Base-by-base conservation (phyloP, 1,140 invertebrate species). In the Conus ventricosus region DNA sequence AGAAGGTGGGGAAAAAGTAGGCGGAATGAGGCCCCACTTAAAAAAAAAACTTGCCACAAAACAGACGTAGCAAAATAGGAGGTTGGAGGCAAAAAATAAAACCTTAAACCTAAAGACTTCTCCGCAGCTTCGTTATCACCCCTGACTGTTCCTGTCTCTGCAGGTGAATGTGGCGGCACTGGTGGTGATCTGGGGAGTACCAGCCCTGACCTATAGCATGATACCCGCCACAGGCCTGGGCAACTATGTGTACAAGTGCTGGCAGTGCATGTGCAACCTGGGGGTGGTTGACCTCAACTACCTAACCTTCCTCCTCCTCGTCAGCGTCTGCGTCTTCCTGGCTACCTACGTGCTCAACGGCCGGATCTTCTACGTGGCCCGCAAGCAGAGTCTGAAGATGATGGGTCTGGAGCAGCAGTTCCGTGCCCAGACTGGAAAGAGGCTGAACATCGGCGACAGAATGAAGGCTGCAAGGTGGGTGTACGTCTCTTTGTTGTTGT, bases 261-360 rank as follows among this genome's bases (percentile, higher is more conserved):
- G 82, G 82, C 82, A 84, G 57, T 25, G 82, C 82, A 84, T 84
- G 82, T 84, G 82, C 82, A 84, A 84, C 82, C 82, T 84, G n/a
- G 57, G 55, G 4, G 51, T 10, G 10, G n/a, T 84, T 1, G 57
- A 84, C 82, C 5, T 27, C 5, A 15, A 63, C 82, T 84, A 84
- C 82, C 82, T 84, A 1, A 84, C 82, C 57, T 60, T 84, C 55
- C 55, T 84, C 4, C 54, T 84, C 39, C 82, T 84, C 8, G 5
- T 63, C 82, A 25, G 55, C 82, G 55, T 63, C 55, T 11, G 8
- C 55, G 82, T 84, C 54, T 84, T 84, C 82, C 82, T 84, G 55
- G 82, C 55, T 25, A 84, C 82, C 82, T 84, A 84, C 82, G 5
- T n/a, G 7, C 25, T 84, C 1, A 84, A 84, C 57, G 82, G 54